phyloP scores from a whole-genome alignment of 2,888 invertebrate species.

The Campopleginae sp. region DNA sequence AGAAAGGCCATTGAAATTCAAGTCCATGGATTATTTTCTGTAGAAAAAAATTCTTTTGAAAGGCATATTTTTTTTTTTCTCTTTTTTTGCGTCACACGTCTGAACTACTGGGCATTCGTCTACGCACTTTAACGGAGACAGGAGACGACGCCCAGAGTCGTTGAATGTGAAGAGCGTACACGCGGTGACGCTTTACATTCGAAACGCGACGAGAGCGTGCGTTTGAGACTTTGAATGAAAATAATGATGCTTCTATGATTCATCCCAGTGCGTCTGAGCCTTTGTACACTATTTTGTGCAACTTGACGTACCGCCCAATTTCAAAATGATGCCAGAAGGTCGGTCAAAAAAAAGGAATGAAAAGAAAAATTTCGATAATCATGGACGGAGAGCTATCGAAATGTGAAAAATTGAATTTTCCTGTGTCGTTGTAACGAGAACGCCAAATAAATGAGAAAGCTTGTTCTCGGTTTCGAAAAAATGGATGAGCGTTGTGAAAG shows the following conservation, averaged over 20 bases:
- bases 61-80: background rate
- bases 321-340: conserved; percentile 4
- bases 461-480: background rate
- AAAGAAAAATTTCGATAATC: background rate
- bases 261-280: conserved; percentile 13
- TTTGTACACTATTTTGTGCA: conserved; percentile 22
- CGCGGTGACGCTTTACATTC: conserved; percentile 3
- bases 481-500: background rate
- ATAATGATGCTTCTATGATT: conserved; percentile 27
- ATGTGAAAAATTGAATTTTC: background rate
- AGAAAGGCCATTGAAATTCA: background rate
- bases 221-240: conserved; percentile 11
- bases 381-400: background rate
- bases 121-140: conserved; percentile 26
- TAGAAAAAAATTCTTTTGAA: background rate
- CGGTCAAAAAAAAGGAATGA: background rate
- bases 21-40: background rate
- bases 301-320: background rate
- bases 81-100: background rate
- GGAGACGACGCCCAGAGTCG: conserved; percentile 17
- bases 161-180: conserved; percentile 10
- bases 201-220: conserved; percentile 19
- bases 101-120: conserved; percentile 11
- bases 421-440: background rate
- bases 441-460: background rate